Evolutionary conservation across 2,797 vertebrate species (phyloP), one percentile per base, ranked within the genome.

Genomic region (Helarctos malayanus): DNA sequence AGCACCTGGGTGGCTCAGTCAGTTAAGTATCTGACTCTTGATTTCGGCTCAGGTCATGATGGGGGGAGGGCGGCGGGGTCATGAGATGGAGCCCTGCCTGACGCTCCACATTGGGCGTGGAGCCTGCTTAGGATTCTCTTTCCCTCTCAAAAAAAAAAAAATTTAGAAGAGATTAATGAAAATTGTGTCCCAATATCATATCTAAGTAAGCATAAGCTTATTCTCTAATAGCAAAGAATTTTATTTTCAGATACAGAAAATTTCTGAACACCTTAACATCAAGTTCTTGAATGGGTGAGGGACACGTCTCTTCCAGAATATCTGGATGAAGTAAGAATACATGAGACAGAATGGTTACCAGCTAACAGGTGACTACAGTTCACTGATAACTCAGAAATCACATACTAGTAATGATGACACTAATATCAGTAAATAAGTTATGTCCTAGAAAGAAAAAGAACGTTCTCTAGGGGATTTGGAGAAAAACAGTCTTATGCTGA

Each of bases 131-230:
- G 32, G n/a, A 35, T 68, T 68, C n/a, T 68, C 9, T 35, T n/a
- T 68, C n/a, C 9, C 65, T 35, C 65, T 68, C n/a, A 35, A 35
- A 68, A 35, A 68, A 35, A 10, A 68, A 35, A 35, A 35, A 21
- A 90, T 54, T 71, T 88, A 88, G n/a, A 68, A 41, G 21, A 88
- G 11, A 94, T 0, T 73, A 49, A 80, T 88, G 29, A 73, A 87
- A 81, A 59, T 21, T 65, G 38, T 78, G 5, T 29, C 21, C 65
- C 12, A 35, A 19, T 79, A 41, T 92, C 18, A n/a, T 59, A 57
- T 32, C 41, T 92, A 94, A 88, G 29, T 27, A 84, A 94, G 61
- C 57, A 89, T 27, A 78, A 81, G 54, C 63, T 78, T 90, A 87
- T 76, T 81, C 49, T 75, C 27, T 89, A 86, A 59, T 57, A 96